Evolutionary conservation across 2,888 invertebrate species (phyloP).

Genomic region (Sepioteuthis lessoniana): DNA sequence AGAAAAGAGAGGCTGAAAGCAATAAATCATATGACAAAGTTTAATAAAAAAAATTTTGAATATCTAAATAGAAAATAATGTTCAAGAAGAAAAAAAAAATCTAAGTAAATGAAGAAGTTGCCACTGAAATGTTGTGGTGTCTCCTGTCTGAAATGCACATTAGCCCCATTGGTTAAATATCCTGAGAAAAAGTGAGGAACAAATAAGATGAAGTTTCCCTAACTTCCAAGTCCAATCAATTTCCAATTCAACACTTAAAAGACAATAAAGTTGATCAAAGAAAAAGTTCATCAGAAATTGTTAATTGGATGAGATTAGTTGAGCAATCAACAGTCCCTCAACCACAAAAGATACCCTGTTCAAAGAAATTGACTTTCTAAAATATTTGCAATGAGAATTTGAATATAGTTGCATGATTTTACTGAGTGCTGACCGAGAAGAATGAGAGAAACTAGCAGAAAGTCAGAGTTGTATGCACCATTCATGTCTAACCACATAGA

Average conservation of each 20-base stretch:
- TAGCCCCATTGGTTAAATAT: neutral
- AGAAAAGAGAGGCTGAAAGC: no score
- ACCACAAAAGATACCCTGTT: no score
- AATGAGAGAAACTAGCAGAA: neutral
- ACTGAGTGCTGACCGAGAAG: neutral
- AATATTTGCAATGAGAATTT: neutral
- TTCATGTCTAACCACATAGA: no score
- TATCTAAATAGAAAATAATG: no score
- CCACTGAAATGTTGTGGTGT: neutral
- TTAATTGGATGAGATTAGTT: neutral
- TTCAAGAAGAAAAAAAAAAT: neutral
- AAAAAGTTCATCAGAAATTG: neutral
- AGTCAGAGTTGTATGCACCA: no score
- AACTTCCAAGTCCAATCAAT: neutral
- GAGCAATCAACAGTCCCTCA: neutral
- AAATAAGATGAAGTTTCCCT: neutral
- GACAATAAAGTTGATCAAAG: neutral
- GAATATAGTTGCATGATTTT: neutral
- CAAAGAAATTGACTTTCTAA: neutral
- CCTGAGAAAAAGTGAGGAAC: neutral
- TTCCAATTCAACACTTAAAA: neutral
- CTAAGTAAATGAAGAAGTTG: neutral
- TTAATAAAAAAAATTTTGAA: no score
- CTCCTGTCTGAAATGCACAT: neutral
- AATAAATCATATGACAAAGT: no score